phyloP scores from a whole-genome alignment of 2,888 invertebrate genomes.

The Meganola albula region DNA sequence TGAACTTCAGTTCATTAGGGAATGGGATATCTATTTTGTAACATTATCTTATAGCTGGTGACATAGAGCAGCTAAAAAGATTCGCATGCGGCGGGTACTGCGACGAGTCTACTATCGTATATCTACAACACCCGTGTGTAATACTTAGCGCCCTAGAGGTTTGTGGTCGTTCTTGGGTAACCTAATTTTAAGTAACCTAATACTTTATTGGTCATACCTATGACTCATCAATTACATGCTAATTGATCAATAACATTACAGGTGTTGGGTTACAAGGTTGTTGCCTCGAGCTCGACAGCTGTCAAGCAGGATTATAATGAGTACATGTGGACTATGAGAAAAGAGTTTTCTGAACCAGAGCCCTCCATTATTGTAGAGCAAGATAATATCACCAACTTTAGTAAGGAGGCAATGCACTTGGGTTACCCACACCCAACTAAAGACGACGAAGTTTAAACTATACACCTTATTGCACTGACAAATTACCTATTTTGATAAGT shows the following conservation, averaged over 20 bases:
- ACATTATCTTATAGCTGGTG: no score
- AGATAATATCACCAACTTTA: slow-evolving; percentile 80
- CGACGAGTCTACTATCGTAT: slow-evolving; percentile 91
- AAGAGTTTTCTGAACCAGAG: slow-evolving; percentile 90
- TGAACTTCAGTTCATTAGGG: slow-evolving; percentile 19
- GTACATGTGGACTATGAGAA: slow-evolving; percentile 96
- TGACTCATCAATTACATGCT: slow-evolving; percentile 21
- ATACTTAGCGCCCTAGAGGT: slow-evolving; percentile 90
- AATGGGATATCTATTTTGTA: no score
- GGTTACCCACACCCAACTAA: slow-evolving; percentile 60
- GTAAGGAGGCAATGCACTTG: slow-evolving; percentile 76
- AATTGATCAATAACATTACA: slow-evolving; percentile 39
- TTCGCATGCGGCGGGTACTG: slow-evolving; percentile 90
- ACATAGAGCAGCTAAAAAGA: slow-evolving; percentile 89
- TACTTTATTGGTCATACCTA: slow-evolving; percentile 3
- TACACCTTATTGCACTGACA: slow-evolving; percentile 9
- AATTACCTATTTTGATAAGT: slow-evolving; percentile 19
- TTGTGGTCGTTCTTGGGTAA: slow-evolving; percentile 23
- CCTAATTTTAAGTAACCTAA: slow-evolving; percentile 8
- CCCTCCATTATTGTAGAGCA: slow-evolving; percentile 80
- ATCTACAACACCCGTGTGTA: slow-evolving; percentile 91
- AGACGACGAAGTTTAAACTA: slow-evolving; percentile 64
- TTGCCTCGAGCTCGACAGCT: slow-evolving; percentile 90
- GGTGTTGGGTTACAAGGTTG: slow-evolving; percentile 92
- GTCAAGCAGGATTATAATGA: slow-evolving; percentile 93